Evolutionary conservation across 1,140 invertebrate species (phyloP), one percentile per base, ranked within the genome.

Genomic region (Eufriesea mexicana): DNA sequence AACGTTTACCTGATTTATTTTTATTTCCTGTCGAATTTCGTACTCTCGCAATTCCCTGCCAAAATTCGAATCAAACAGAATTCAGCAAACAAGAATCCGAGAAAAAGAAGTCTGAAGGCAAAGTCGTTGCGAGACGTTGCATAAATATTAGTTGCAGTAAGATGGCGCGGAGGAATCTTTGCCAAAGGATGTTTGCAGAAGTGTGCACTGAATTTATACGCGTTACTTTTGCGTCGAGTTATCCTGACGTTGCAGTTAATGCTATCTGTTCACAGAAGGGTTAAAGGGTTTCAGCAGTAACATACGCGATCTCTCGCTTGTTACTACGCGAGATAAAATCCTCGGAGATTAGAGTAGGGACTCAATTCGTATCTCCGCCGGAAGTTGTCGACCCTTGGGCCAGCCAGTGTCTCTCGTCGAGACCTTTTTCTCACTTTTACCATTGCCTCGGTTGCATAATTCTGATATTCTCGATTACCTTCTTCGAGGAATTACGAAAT

Each of bases 281-380:
- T 90, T 85, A 88, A 89, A 88, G 73, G 76, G 79, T 86, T 82
- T 84, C 66, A 51, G n/a, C 84, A 23, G 64, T 70, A 55, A 74
- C 70, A 54, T 45, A 49, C 68, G 51, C 57, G 67, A 83, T 77
- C 59, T 59, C 64, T 62, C n/a, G 51, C 74, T 79, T 83, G 88
- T 91, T 89, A 86, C 89, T 74, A 79, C 57, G 83, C 67, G 70
- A 90, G 89, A 90, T 90, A 90, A 89, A 86, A 84, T 89, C 78
- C 88, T 83, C 49, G 0, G 75, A 89, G 87, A 89, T 90, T 89
- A 87, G 55, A 86, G 51, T 10, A 28, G 70, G 55, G 72, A 81
- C 62, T 86, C 57, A 77, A 89, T 86, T 84, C 83, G 84, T 89
- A 89, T 90, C 87, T 89, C 66, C 79, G 54, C 87, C 88, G 88